These are phyloP conservation scores for Drosophila paramelanica DNA, from an alignment of 2,888 invertebrate genomes.

Conservation along the genomic window DNA sequence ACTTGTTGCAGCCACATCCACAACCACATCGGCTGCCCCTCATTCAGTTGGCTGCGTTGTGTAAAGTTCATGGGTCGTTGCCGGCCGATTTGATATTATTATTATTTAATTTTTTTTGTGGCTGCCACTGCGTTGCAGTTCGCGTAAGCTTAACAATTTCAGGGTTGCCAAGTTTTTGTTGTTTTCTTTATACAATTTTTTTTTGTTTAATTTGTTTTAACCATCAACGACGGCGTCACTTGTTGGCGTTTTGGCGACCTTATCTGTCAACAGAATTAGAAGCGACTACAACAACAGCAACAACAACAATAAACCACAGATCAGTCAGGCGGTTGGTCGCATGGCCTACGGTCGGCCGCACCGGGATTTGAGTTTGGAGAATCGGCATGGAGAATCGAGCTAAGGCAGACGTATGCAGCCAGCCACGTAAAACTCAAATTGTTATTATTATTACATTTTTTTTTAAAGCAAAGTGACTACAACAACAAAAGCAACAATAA, in stretches of 20 bases:
- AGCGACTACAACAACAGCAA: slow-evolving; percentile 55
- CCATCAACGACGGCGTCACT: slow-evolving; percentile 64
- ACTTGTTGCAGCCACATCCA: slow-evolving; percentile 46
- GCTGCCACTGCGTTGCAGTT: slow-evolving; percentile 58
- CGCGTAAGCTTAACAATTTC: slow-evolving; percentile 69
- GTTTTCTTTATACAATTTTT: slow-evolving; percentile 7
- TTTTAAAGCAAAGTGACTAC: slow-evolving; percentile 34
- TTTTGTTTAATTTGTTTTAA: slow-evolving; percentile 26
- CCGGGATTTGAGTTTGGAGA: slow-evolving; percentile 44
- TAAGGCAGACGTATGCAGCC: slow-evolving; percentile 14
- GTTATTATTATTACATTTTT: slow-evolving; percentile 68
- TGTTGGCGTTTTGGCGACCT: slow-evolving; percentile 71
- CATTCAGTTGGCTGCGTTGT: slow-evolving; percentile 38
- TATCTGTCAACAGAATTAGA: slow-evolving; percentile 79
- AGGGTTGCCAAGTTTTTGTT: slow-evolving; percentile 72
- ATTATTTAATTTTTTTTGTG: slow-evolving; percentile 26
- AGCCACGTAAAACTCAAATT: slow-evolving; percentile 64
- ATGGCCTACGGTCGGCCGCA: slow-evolving; percentile 39
- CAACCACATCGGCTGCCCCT: slow-evolving; percentile 7
- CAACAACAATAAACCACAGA: slow-evolving; percentile 35
- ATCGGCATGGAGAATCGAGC: slow-evolving; percentile 34
- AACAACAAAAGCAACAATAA: slow-evolving; percentile 31
- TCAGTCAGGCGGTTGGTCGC: slow-evolving; percentile 51
- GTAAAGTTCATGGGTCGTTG: slow-evolving; percentile 77
- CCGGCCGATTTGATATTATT: slow-evolving; percentile 25